A percentile compares a stretch with the other conserved stretches of the same genome.
Evolutionary conservation across 2,888 invertebrate genomes (phyloP).

Genomic region (Macropis europaea): DNA sequence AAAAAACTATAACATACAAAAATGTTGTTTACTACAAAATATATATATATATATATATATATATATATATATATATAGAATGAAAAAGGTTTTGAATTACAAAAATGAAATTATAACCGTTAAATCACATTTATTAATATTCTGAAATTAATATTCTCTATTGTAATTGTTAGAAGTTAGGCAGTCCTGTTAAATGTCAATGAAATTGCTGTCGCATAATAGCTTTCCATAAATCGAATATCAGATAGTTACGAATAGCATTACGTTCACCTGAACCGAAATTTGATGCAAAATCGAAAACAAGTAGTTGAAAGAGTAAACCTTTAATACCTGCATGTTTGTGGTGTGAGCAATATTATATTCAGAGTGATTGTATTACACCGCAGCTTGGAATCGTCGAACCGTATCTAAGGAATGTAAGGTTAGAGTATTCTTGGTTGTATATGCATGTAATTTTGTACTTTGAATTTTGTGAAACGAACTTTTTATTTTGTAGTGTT

Average conservation of each 20-base stretch:
- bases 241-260: neutral
- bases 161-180: no score
- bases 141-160: no score
- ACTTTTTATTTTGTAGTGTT: conserved; percentile 34
- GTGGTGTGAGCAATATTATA: conserved; percentile 18
- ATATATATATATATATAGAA: no score
- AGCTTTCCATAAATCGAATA: no score
- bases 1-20: no score
- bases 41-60: no score
- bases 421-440: conserved; percentile 30
- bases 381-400: conserved; percentile 18
- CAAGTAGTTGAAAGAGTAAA: conserved; percentile 26
- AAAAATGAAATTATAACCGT: no score
- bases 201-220: no score
- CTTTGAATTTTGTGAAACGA: conserved; percentile 24
- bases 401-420: conserved; percentile 8
- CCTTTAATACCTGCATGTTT: conserved; percentile 14
- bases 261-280: conserved; percentile 4
- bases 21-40: no score
- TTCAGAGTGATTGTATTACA: conserved; percentile 32
- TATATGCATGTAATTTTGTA: conserved; percentile 5
- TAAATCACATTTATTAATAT: no score
- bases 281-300: conserved; percentile 22
- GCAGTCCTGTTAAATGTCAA: no score
- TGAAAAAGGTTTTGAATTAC: no score